Evolutionary conservation across 2,888 invertebrate species (phyloP), one percentile per base, ranked within the genome.

Genomic region (Panorpa germanica): DNA sequence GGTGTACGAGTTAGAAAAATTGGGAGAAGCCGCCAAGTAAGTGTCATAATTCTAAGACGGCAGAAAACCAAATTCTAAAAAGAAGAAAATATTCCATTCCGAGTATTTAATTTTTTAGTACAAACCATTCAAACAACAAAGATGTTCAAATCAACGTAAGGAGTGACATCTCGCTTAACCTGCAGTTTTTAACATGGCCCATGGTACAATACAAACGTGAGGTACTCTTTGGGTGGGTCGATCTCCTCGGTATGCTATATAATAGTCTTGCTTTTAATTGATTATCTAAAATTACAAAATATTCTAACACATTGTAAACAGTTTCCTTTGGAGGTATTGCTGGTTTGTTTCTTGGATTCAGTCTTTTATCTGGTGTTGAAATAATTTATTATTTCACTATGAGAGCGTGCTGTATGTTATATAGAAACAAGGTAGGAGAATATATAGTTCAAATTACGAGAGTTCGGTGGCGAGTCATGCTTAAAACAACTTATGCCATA

Each of bases 161-260:
- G 3, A 32, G 29, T 17, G 32, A 35, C n/a, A 33, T 34, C 11
- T 49, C 55, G 1, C 46, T 71, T 35, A 67, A 68, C 45, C 55
- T 63, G 1, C 65, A 73, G 47, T 78, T 77, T 45, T 69, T 75
- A 1, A 76, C 77, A 2, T 81, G 80, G 80, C 76, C 76, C 1
- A 67, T 70, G 63, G 70, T 78, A 15, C 61, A 72, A 4, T 81
- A 75, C 46, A 78, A 76, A 44, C 64, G 80, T 17, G 78, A 81
- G 48, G 78, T 81, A 11, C 61, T 77, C 23, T 82, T 82, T 45
- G 82, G 81, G 32, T 80, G 80, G 78, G 75, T 82, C 2, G 82
- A 82, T 54, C 58, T 82, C 29, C 47, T 81, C 24, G 81, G 74
- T 70, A 50, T 50, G 51, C 39, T 32, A 20, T 7, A 29, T 7